A percentile compares a stretch with the other conserved stretches of the same genome.
phyloP scores from a whole-genome alignment of 2,113 vertebrate genomes.

The Zapus hudsonius region DNA sequence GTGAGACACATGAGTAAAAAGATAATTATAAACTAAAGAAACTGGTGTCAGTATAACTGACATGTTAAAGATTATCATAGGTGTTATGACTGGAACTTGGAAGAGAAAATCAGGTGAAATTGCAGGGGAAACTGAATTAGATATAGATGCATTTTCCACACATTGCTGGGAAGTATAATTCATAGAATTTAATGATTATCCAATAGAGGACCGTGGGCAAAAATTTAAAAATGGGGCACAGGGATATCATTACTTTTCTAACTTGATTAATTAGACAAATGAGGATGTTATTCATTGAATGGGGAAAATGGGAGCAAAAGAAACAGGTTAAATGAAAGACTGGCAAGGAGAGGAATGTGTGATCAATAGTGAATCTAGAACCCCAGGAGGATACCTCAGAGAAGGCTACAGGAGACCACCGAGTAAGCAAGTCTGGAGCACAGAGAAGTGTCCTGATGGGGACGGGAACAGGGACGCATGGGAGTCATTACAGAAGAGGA shows the following conservation, averaged over 20 bases:
- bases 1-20: not conserved
- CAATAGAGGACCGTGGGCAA: not conserved
- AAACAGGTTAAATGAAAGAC: not conserved
- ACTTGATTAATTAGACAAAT: not conserved
- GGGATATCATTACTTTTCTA: not conserved
- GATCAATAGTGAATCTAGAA: not conserved
- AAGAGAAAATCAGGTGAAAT: not conserved
- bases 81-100: not conserved
- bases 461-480: not conserved
- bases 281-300: not conserved
- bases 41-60: not conserved
- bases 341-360: not conserved
- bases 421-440: too few species aligned
- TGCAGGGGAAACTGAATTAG: not conserved
- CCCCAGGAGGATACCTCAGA: not conserved
- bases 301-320: not conserved
- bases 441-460: too few species aligned
- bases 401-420: not conserved
- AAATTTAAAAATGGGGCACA: not conserved
- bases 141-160: not conserved
- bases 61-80: not conserved
- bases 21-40: not conserved
- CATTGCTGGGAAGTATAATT: not conserved
- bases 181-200: not conserved
- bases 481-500: not conserved